A percentile compares a stretch with the other conserved stretches of the same genome.
phyloP scores from a whole-genome alignment of 2,888 invertebrate species.

The Sphaerophoria taeniata region DNA sequence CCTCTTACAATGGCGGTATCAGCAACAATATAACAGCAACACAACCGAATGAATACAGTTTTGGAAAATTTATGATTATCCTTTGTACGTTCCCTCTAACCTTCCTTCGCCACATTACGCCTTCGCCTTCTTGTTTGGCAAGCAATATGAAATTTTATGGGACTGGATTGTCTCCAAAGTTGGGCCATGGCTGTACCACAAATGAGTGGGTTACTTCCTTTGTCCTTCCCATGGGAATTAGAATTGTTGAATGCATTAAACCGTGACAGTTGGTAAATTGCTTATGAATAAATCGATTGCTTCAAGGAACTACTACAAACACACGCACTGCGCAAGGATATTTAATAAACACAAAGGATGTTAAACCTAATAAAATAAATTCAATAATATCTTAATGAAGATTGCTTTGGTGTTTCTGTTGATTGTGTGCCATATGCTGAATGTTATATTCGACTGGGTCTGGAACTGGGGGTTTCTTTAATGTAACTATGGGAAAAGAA shows the following conservation, averaged over 20 bases:
- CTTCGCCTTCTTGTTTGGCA: neutral
- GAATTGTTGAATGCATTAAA: conserved; percentile 50
- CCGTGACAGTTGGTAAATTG: conserved; percentile 57
- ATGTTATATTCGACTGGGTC: neutral
- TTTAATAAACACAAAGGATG: conserved; percentile 29
- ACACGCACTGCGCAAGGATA: conserved; percentile 12
- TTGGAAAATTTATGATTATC: conserved; percentile 62
- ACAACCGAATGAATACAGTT: conserved; percentile 27
- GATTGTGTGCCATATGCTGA: conserved; percentile 6
- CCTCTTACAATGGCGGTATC: conserved; percentile 16
- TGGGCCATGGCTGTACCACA: conserved; percentile 1
- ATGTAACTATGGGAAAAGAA: neutral
- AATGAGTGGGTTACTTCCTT: conserved; percentile 15
- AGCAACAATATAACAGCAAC: neutral
- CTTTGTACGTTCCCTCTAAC: conserved; percentile 40
- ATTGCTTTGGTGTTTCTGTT: conserved; percentile 28
- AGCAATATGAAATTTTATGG: conserved; percentile 7
- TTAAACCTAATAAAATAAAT: conserved; percentile 49
- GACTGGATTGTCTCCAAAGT: conserved; percentile 9
- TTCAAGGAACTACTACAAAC: conserved; percentile 2
- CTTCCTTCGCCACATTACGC: neutral
- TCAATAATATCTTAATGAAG: conserved; percentile 43
- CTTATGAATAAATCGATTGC: conserved; percentile 57
- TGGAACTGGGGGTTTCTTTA: neutral
- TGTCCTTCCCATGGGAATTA: conserved; percentile 6